Percentiles rank a stretch among this genome's conserved stretches.
These are phyloP conservation scores for Neoniphon sammara DNA, from an alignment of 2,797 vertebrate genomes.

Conservation along the genomic window DNA sequence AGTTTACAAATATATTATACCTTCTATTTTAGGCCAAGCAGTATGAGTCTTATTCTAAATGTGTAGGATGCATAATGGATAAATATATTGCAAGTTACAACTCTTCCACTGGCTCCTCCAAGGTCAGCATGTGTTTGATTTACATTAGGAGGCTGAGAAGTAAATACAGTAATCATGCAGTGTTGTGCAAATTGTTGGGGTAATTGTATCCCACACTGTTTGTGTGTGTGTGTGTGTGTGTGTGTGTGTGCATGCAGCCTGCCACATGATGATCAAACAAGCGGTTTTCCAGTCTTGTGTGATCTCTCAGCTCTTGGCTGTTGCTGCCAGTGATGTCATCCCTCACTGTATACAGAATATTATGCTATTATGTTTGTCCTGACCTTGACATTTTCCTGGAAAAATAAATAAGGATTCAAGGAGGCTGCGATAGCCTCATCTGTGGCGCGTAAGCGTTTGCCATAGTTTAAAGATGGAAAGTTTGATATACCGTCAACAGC, in stretches of 20 bases:
- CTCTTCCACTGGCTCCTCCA: slow-evolving; percentile 6
- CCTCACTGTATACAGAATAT: slow-evolving; percentile 72
- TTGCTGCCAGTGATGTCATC: slow-evolving; percentile 73
- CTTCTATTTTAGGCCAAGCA: neutral
- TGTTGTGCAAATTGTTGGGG: slow-evolving; percentile 58
- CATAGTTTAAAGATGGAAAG: slow-evolving; percentile 66
- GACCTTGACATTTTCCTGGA: slow-evolving; percentile 66
- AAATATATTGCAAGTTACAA: neutral
- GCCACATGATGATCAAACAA: slow-evolving; percentile 65
- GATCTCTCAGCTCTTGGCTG: slow-evolving; percentile 65
- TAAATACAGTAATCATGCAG: slow-evolving; percentile 37
- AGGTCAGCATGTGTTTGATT: slow-evolving; percentile 34
- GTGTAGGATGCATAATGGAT: slow-evolving; percentile 1
- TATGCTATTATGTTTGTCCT: slow-evolving; percentile 68
- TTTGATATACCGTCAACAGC: slow-evolving; percentile 49
- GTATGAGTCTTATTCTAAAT: neutral
- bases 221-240: slow-evolving; percentile 31
- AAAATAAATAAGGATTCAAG: slow-evolving; percentile 68
- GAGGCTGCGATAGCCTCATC: slow-evolving; percentile 37
- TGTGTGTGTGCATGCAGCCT: slow-evolving; percentile 26
- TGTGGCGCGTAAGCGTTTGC: slow-evolving; percentile 29
- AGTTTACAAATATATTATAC: neutral
- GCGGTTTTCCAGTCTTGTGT: slow-evolving; percentile 64
- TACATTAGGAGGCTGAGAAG: slow-evolving; percentile 23
- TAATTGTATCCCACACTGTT: slow-evolving; percentile 52